Evolutionary conservation across 1,140 invertebrate genomes (phyloP).

Genomic region (Cherax quadricarinatus): DNA sequence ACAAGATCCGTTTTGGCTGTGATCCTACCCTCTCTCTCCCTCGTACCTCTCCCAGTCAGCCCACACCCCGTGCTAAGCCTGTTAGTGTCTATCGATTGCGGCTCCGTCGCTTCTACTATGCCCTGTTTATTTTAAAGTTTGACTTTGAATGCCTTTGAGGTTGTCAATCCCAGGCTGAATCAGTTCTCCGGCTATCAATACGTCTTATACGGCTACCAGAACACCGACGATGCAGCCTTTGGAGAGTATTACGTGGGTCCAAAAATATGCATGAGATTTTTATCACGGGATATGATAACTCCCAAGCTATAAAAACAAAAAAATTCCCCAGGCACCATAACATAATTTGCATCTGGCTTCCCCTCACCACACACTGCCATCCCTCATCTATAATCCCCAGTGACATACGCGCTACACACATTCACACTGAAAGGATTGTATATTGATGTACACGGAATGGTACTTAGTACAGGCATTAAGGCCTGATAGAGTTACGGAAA

Average conservation of each 20-base stretch:
- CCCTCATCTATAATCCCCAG: slow-evolving; percentile 53
- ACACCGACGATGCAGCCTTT: no score
- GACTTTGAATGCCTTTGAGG: background rate
- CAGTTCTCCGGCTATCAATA: no score
- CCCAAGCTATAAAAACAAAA: no score
- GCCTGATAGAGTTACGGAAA: slow-evolving; percentile 18
- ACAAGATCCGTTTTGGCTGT: no score
- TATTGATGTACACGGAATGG: slow-evolving; percentile 42
- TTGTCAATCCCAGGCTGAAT: no score
- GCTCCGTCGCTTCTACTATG: background rate
- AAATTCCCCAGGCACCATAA: slow-evolving; percentile 16
- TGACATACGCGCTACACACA: slow-evolving; percentile 57
- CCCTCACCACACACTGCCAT: slow-evolving; percentile 5
- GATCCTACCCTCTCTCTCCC: background rate
- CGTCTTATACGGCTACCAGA: no score
- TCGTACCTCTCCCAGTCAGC: background rate
- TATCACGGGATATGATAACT: no score
- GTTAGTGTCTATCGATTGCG: slow-evolving; percentile 34
- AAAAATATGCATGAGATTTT: no score
- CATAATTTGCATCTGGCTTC: slow-evolving; percentile 47
- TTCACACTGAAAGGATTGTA: slow-evolving; percentile 58
- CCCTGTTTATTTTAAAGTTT: background rate
- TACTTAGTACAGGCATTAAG: slow-evolving; percentile 38
- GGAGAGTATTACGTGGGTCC: no score
- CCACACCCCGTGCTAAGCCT: slow-evolving; percentile 14